Evolutionary conservation across 1,140 invertebrate species (phyloP).

Genomic region (Macrobrachium nipponense): DNA sequence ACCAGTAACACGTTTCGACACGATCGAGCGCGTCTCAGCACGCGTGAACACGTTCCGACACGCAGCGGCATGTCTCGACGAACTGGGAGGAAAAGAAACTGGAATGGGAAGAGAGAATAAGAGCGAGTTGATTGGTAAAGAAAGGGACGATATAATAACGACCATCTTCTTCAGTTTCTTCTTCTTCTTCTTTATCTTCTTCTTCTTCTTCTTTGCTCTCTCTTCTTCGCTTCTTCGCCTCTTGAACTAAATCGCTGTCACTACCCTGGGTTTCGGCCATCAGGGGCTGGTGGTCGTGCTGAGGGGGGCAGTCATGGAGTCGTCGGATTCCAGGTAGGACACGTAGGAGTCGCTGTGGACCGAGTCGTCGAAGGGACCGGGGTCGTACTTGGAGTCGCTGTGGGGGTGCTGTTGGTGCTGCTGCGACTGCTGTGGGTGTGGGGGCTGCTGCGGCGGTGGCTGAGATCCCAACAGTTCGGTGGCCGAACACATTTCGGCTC

Average conservation of each 20-base stretch:
- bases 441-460: constrained; percentile 34
- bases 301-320: constrained; percentile 61
- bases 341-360: constrained; percentile 64
- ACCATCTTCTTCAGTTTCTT: not conserved
- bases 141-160: too few relatives aligned
- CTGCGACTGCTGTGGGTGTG: constrained; percentile 34
- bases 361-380: constrained; percentile 52
- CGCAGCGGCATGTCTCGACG: too few relatives aligned
- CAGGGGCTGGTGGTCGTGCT: constrained; percentile 63
- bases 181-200: not conserved
- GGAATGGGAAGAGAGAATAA: too few relatives aligned
- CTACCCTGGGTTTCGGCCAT: constrained; percentile 35
- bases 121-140: too few relatives aligned
- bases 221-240: not conserved
- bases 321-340: constrained; percentile 64
- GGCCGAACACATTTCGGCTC: constrained; percentile 47
- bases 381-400: constrained; percentile 56
- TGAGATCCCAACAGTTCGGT: constrained; percentile 17
- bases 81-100: too few relatives aligned
- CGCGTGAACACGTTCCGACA: too few relatives aligned
- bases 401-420: constrained; percentile 12
- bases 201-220: not conserved
- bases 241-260: constrained; percentile 15
- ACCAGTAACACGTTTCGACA: too few relatives aligned
- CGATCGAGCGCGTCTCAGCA: too few relatives aligned